Evolutionary conservation across 2,797 vertebrate genomes (phyloP).

Genomic region (Myotis vivesi): DNA sequence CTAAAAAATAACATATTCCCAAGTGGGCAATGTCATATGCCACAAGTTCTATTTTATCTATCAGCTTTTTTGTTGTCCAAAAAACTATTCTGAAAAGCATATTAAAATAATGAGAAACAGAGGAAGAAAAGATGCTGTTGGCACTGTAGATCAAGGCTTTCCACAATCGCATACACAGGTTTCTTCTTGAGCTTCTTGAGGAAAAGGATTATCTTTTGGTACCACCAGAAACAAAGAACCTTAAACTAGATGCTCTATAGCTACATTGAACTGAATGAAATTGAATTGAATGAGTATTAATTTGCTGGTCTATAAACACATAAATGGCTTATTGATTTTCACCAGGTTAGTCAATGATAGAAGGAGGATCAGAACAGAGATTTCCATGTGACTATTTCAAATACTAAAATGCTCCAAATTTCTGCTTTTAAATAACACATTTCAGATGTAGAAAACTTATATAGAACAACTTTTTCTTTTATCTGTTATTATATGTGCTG

Average conservation of each 20-base stretch:
- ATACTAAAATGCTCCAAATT: neutral
- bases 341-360: neutral
- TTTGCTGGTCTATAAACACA: conserved; percentile 3
- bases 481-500: neutral
- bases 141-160: neutral
- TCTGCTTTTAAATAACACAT: conserved; percentile 26
- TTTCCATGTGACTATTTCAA: neutral
- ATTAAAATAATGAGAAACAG: conserved; percentile 18
- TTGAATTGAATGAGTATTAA: neutral
- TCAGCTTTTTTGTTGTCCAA: neutral
- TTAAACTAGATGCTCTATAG: neutral
- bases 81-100: neutral
- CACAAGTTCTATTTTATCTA: neutral
- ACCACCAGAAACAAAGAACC: neutral
- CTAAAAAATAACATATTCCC: neutral
- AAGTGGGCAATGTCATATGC: neutral
- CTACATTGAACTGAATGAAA: neutral
- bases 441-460: neutral
- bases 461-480: neutral
- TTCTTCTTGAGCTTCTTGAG: neutral
- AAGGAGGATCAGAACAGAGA: neutral
- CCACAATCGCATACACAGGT: fast-evolving
- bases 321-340: conserved; percentile 15
- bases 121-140: neutral
- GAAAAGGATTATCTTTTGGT: neutral